Percentiles rank a stretch among this genome's conserved stretches.
Conservation (phyloP, 2,113 vertebrate genomes). For the Varanus salvator region DNA sequence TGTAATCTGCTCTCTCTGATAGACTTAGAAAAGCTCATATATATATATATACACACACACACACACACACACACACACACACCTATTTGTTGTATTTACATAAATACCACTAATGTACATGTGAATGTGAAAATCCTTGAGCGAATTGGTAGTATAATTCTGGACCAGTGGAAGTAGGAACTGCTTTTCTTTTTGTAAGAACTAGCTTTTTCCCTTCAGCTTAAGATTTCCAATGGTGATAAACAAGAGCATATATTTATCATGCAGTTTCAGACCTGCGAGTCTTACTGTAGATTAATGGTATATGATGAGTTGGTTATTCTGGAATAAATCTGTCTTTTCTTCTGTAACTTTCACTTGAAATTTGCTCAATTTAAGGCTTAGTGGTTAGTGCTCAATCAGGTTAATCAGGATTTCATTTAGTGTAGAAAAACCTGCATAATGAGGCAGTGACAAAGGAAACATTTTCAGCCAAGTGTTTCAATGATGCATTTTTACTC, state of each 20-base stretch:
- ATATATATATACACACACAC: too few species aligned
- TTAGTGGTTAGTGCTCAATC: conserved; percentile 47
- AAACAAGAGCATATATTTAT: conserved; percentile 14
- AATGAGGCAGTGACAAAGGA: conserved; percentile 45
- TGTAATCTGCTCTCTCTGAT: neutral
- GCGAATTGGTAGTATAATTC: neutral
- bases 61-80: too few species aligned
- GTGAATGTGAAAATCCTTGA: neutral
- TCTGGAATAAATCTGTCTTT: conserved; percentile 21
- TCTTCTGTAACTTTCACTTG: neutral
- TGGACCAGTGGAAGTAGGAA: too few species aligned
- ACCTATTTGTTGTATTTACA: too few species aligned
- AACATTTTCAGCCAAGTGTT: conserved; percentile 48
- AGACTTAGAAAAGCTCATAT: neutral
- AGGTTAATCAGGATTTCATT: conserved; percentile 56
- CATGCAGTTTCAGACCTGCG: conserved; percentile 27
- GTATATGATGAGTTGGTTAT: conserved; percentile 44
- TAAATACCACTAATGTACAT: neutral
- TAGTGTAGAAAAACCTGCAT: conserved; percentile 49
- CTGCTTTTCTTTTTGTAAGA: conserved; percentile 20
- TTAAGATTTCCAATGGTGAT: neutral
- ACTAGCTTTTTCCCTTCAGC: conserved; percentile 9
- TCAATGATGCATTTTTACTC: conserved; percentile 45
- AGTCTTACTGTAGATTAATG: conserved; percentile 26
- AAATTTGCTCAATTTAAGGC: conserved; percentile 40